Evolutionary conservation across 2,888 invertebrate species (phyloP), one percentile per base, ranked within the genome.

Genomic region (Epinotia demarniana): DNA sequence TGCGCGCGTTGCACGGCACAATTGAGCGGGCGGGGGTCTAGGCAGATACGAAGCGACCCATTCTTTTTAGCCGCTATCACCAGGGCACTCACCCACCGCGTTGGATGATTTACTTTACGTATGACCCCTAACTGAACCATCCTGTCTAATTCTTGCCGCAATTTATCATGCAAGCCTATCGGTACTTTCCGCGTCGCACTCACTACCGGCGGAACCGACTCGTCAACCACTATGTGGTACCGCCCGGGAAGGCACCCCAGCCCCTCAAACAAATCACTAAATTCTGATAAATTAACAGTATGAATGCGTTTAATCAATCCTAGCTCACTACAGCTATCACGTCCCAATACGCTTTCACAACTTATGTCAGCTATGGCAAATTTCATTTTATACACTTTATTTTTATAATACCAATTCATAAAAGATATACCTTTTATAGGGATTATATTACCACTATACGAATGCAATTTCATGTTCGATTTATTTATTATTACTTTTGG

Each of bases 11-110:
- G 46, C 12, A 64, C 49, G 23, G 27, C 64, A 11, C 23, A 49
- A 43, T 72, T 72, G 18, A 72, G 57, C 39, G 63, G 63, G 13
- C 71, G 53, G 19, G 62, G 71, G 53, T 71, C 63, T 23, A 71
- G 71, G 23, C 71, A 71, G 5, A 71, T 43, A 49, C 70, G 60
- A 13, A 70, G 19, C 16, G 53, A 49, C 19, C 70, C 70, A 53
- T 70, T 27, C n/a, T 70, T 70, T 33, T 70, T 70, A 49, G 60
- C 19, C 4, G 49, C 53, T 13, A 70, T 49, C 9, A 70, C 60
- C 46, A 39, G 46, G 18, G 66, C 66, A 27, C 43, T 73, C n/a
- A 73, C 66, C 73, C 60, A 73, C 5, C 66, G 27, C 8, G 72
- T 72, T n/a, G 72, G 72, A 12, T 72, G 66, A 9, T 13, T 66